These are phyloP conservation scores for Cepaea nemoralis DNA, from an alignment of 1,140 invertebrate species.

Conservation along the genomic window DNA sequence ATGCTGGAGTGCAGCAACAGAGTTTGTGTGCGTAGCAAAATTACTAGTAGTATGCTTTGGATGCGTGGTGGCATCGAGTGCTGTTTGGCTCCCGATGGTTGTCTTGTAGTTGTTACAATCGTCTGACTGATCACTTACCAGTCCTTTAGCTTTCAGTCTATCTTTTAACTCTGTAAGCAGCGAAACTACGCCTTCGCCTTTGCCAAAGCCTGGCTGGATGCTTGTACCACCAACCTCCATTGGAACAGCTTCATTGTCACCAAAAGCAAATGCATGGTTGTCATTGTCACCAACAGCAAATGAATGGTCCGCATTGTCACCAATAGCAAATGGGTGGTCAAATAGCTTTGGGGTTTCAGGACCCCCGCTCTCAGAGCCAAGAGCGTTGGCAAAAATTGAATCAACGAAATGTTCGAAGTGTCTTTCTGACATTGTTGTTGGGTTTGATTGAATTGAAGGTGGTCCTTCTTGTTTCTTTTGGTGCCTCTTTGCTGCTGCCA, in stretches of 20 bases:
- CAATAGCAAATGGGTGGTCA: neutral
- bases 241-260: neutral
- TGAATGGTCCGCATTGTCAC: neutral
- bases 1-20: no score
- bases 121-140: neutral
- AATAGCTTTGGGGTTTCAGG: neutral
- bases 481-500: neutral
- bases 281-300: neutral
- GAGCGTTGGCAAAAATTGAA: conserved; percentile 1
- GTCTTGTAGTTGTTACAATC: neutral
- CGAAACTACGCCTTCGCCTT: neutral
- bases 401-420: conserved; percentile 4
- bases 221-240: neutral
- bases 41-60: no score
- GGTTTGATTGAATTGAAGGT: neutral
- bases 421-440: neutral
- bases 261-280: neutral
- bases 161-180: neutral
- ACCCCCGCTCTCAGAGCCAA: neutral
- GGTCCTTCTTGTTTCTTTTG: neutral
- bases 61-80: no score
- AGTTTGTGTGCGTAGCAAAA: no score
- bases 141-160: neutral
- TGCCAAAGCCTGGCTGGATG: neutral
- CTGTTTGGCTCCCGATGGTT: no score